These are phyloP conservation scores for Brienomyrus brachyistius DNA, from an alignment of 2,113 vertebrate genomes.

Conservation along the genomic window DNA sequence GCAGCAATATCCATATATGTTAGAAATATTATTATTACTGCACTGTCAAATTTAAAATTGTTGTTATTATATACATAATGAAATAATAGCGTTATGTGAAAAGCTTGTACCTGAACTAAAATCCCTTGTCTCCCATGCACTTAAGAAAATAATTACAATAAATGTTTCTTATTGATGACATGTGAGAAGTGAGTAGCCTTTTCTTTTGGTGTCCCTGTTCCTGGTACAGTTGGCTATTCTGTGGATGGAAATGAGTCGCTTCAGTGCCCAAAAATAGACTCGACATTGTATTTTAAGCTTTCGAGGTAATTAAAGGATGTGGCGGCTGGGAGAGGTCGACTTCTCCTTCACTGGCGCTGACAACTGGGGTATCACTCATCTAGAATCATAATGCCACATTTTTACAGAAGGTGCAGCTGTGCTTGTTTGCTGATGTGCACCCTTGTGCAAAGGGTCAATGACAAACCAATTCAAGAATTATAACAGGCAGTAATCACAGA, in stretches of 20 bases:
- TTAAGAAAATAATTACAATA: not conserved
- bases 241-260: not conserved
- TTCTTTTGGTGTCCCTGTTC: not conserved
- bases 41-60: not conserved
- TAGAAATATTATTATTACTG: not conserved
- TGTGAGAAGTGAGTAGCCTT: not conserved
- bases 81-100: not conserved
- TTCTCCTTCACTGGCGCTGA: not conserved
- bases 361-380: not conserved
- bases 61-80: not conserved
- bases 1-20: not conserved
- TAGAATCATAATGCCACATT: not conserved
- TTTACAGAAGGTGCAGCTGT: not conserved
- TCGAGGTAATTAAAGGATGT: not conserved
- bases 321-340: not conserved
- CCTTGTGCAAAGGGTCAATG: not conserved
- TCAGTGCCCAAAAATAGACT: not conserved
- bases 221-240: not conserved
- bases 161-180: not conserved
- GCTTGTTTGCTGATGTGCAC: not conserved
- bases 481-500: not conserved
- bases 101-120: not conserved
- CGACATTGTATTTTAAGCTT: not conserved
- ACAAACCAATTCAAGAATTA: not conserved
- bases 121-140: not conserved